Conservation (phyloP, 2,888 invertebrate species). For the Aphodius granarius region DNA sequence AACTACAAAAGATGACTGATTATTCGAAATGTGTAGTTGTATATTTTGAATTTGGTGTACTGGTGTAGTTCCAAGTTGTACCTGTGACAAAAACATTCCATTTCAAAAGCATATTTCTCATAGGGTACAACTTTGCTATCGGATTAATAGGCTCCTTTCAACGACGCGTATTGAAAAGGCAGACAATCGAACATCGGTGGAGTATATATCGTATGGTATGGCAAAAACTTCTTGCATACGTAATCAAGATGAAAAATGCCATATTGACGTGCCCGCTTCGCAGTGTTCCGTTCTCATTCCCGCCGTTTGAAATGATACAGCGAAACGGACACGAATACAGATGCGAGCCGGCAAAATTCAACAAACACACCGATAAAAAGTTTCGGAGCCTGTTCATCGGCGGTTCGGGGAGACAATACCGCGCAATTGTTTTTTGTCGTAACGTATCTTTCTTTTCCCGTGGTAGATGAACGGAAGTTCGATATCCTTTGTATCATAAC, state of each 20-base stretch:
- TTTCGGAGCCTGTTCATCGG: neutral
- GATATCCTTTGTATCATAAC: neutral
- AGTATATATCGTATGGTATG: neutral
- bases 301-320: neutral
- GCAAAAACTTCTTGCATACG: neutral
- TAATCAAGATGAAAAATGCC: neutral
- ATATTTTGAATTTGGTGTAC: no score
- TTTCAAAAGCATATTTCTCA: no score
- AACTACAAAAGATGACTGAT: conserved; percentile 25
- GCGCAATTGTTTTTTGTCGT: neutral
- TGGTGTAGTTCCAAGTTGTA: no score
- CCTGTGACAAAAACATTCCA: no score
- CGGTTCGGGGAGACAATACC: neutral
- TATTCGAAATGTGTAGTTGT: conserved; percentile 3
- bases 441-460: neutral
- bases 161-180: neutral
- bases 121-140: no score
- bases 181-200: neutral
- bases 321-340: neutral
- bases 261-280: neutral
- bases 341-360: neutral
- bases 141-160: neutral
- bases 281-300: neutral
- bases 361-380: neutral
- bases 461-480: neutral